phyloP scores from a whole-genome alignment of 2,797 vertebrate genomes.

The Pseudochirops cupreus region DNA sequence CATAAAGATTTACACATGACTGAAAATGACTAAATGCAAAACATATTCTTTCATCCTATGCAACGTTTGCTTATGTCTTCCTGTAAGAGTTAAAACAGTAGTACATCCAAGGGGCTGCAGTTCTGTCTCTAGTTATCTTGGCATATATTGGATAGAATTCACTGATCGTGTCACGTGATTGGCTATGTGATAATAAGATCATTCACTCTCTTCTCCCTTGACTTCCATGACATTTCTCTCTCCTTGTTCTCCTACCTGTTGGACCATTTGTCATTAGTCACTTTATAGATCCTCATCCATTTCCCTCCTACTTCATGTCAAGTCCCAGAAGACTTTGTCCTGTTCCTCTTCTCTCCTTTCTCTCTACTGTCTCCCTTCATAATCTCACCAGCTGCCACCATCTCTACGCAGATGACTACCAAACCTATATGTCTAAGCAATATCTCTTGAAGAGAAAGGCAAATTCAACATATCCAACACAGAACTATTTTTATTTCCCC shows the following conservation, averaged over 20 bases:
- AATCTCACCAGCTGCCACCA: background rate
- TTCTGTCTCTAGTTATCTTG: background rate
- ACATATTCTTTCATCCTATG: background rate
- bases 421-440: background rate
- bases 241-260: background rate
- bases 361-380: background rate
- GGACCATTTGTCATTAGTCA: background rate
- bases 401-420: background rate
- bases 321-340: background rate
- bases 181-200: background rate
- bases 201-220: background rate
- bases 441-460: background rate
- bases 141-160: background rate
- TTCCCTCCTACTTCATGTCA: too few relatives aligned
- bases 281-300: background rate
- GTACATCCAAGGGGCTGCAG: background rate
- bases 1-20: background rate
- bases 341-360: background rate
- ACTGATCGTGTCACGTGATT: background rate
- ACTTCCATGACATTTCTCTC: background rate
- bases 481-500: background rate
- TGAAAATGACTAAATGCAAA: background rate
- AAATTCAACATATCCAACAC: background rate
- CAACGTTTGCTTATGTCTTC: background rate
- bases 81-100: background rate